These are phyloP conservation scores for Ophion obscuratus DNA, from an alignment of 2,888 invertebrate genomes.

Conservation along the genomic window DNA sequence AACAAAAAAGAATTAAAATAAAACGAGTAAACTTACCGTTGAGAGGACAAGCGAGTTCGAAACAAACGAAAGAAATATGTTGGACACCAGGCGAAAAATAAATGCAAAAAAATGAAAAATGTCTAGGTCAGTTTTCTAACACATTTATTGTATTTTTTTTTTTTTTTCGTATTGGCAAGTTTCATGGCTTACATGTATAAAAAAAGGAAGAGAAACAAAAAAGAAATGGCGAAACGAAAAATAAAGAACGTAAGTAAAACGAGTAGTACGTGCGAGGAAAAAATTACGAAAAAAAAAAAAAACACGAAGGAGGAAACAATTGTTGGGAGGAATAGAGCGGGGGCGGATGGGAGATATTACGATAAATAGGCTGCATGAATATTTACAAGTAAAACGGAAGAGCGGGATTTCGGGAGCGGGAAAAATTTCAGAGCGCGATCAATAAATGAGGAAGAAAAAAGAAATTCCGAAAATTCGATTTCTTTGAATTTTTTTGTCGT, in stretches of 20 bases:
- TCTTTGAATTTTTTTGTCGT: not conserved
- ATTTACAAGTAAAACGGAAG: constrained; percentile 69
- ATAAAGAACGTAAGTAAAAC: constrained; percentile 74
- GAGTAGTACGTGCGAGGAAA: constrained; percentile 74
- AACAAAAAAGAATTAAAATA: not conserved
- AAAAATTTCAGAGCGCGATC: not conserved
- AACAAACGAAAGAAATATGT: constrained; percentile 40
- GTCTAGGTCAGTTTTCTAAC: constrained; percentile 76
- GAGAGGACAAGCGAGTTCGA: constrained; percentile 3
- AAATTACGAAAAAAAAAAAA: constrained; percentile 36
- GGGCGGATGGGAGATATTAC: constrained; percentile 48
- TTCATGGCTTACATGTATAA: constrained; percentile 82
- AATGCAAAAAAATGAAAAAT: constrained; percentile 72
- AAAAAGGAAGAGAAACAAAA: constrained; percentile 75
- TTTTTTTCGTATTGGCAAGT: constrained; percentile 81
- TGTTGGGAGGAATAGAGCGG: not conserved
- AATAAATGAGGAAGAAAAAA: not conserved
- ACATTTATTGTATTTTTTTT: constrained; percentile 81
- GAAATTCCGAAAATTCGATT: not conserved
- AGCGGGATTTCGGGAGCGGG: not conserved
- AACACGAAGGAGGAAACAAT: not conserved
- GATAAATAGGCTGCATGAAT: constrained; percentile 67
- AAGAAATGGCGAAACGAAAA: constrained; percentile 50
- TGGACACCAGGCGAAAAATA: constrained; percentile 48
- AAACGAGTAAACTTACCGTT: constrained; percentile 57